Percentiles rank a stretch among this genome's conserved stretches.
phyloP scores from a whole-genome alignment of 2,888 invertebrate genomes.

The Aphodius granarius region DNA sequence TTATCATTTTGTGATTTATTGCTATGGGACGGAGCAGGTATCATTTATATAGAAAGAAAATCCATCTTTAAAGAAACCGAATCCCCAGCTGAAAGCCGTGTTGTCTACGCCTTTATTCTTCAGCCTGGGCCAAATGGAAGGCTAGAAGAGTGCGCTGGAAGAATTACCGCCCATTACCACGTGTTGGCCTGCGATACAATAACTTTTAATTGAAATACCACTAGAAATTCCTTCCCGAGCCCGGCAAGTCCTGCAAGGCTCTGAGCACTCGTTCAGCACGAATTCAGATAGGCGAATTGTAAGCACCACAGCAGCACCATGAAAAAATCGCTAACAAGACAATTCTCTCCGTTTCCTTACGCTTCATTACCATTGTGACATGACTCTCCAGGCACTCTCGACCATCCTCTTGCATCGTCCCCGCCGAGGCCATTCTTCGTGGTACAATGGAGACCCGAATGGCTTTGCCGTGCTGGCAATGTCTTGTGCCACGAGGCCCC shows the following conservation, averaged over 20 bases:
- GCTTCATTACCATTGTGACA: conserved; percentile 38
- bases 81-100: no score
- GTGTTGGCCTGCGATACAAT: neutral
- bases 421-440: neutral
- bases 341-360: conserved; percentile 34
- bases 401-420: neutral
- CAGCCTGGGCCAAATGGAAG: no score
- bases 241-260: no score
- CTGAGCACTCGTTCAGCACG: neutral
- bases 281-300: neutral
- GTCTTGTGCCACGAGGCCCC: conserved; percentile 31
- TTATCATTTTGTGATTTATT: no score
- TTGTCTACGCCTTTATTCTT: no score
- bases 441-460: neutral
- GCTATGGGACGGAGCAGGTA: no score
- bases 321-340: conserved; percentile 36
- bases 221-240: neutral
- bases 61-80: no score
- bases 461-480: neutral
- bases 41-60: no score
- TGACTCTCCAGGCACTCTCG: conserved; percentile 17
- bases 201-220: conserved; percentile 21
- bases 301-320: conserved; percentile 18
- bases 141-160: neutral
- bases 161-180: neutral